A percentile compares a stretch with the other conserved stretches of the same genome.
Conservation (phyloP, 2,797 vertebrate genomes). For the Merluccius polli region DNA sequence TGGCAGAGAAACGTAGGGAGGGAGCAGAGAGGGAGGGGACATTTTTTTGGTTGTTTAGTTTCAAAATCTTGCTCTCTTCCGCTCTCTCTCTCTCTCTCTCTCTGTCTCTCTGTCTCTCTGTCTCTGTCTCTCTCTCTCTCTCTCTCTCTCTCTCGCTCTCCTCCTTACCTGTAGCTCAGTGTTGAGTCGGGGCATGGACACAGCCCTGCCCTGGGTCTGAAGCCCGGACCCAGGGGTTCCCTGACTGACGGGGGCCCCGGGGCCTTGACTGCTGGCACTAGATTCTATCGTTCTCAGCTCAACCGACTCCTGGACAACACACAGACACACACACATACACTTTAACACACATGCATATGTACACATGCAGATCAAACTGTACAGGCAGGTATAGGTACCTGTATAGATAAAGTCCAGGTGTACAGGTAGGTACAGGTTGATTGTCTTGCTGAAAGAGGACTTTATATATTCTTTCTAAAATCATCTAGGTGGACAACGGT, state of each 20-base stretch:
- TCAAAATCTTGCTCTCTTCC: not conserved
- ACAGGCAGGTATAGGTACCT: no score
- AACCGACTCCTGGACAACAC: conserved; percentile 73
- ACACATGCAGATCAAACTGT: no score
- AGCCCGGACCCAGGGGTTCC: conserved; percentile 66
- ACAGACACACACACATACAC: conserved; percentile 11
- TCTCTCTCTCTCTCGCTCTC: not conserved
- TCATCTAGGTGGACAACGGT: no score
- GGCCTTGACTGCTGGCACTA: conserved; percentile 59
- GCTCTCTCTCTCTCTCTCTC: not conserved
- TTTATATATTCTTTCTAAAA: no score
- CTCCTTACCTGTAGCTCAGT: conserved; percentile 81
- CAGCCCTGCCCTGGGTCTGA: conserved; percentile 86
- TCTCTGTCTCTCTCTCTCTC: not conserved
- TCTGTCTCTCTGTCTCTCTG: not conserved
- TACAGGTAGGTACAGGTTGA: no score
- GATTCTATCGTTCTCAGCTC: conserved; percentile 86
- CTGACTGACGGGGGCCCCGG: no score
- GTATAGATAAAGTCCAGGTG: no score
- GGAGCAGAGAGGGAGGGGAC: no score
- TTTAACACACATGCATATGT: conserved; percentile 3
- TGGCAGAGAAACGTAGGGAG: no score
- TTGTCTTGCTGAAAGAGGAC: no score
- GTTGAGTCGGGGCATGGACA: conserved; percentile 90
- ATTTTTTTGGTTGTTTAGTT: no score